phyloP scores from a whole-genome alignment of 1,140 invertebrate genomes.

The Leptoteleia sp. region DNA sequence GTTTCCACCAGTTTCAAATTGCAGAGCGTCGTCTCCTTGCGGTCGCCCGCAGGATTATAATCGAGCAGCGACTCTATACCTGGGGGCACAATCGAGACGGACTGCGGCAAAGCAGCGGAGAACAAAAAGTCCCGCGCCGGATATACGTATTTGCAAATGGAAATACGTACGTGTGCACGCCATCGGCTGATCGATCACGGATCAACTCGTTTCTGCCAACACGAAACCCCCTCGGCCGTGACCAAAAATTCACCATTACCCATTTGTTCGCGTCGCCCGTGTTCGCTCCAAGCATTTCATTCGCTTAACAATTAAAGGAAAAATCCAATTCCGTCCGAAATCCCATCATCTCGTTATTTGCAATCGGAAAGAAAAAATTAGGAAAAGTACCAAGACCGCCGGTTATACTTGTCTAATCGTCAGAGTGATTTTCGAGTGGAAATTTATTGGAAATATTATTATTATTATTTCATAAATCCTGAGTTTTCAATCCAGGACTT shows the following conservation, averaged over 20 bases:
- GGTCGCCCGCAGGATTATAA: constrained; percentile 64
- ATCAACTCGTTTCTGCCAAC: constrained; percentile 59
- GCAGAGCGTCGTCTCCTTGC: constrained; percentile 54
- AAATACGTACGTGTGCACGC: constrained; percentile 69
- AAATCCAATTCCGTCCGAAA: too few species aligned
- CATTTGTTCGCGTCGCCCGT: constrained; percentile 43
- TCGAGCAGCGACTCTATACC: constrained; percentile 58
- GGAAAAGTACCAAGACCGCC: too few species aligned
- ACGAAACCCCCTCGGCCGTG: constrained; percentile 19
- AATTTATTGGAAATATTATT: too few species aligned
- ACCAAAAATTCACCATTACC: constrained; percentile 48
- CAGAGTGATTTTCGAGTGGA: too few species aligned
- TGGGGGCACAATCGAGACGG: constrained; percentile 34
- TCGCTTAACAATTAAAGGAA: too few species aligned
- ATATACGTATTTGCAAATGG: constrained; percentile 67
- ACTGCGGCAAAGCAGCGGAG: constrained; percentile 7
- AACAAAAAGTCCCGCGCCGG: constrained; percentile 44
- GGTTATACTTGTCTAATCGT: too few species aligned
- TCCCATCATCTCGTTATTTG: too few species aligned
- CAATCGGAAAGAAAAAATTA: too few species aligned
- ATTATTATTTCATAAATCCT: too few species aligned
- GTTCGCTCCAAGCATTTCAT: constrained; percentile 16
- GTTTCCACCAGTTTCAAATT: constrained; percentile 69
- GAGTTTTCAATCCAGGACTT: too few species aligned
- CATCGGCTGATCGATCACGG: constrained; percentile 70